Percentiles rank a stretch among this genome's conserved stretches.
Conservation (phyloP, 2,113 vertebrate species). For the Mus spicilegus region DNA sequence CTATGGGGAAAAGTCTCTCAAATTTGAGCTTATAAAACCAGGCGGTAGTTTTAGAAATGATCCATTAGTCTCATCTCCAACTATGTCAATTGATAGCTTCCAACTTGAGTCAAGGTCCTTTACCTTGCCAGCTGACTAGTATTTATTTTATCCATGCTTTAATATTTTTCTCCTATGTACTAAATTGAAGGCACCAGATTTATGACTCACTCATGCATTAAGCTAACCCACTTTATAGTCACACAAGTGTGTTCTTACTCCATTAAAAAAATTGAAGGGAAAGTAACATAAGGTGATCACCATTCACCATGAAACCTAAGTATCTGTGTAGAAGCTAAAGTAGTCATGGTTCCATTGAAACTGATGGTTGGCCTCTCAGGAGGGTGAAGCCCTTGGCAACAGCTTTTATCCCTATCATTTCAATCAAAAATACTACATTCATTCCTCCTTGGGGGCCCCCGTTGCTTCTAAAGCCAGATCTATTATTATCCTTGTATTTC, state of each 20-base stretch:
- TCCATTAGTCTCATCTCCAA: neutral
- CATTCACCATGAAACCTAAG: neutral
- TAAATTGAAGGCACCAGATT: conserved; percentile 1
- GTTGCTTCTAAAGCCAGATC: neutral
- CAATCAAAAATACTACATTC: neutral
- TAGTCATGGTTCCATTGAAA: neutral
- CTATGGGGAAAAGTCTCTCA: neutral
- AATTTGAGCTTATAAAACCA: conserved; percentile 53
- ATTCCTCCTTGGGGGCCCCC: neutral
- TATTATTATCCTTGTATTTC: neutral
- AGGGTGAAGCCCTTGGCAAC: neutral
- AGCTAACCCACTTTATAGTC: neutral
- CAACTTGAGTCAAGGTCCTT: neutral
- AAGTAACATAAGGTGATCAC: neutral
- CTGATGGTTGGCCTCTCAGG: neutral
- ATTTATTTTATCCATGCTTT: conserved; percentile 26
- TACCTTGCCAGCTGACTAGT: neutral
- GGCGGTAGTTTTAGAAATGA: neutral
- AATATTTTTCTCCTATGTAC: neutral
- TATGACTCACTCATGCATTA: conserved; percentile 12
- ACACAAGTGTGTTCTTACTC: neutral
- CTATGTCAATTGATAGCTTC: neutral
- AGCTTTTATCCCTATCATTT: neutral
- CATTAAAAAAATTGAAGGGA: neutral
- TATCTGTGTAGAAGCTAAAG: conserved; percentile 9